Percentiles rank a stretch among this genome's conserved stretches.
Evolutionary conservation across 2,888 invertebrate genomes (phyloP).

Genomic region (Mesochorus sp.): DNA sequence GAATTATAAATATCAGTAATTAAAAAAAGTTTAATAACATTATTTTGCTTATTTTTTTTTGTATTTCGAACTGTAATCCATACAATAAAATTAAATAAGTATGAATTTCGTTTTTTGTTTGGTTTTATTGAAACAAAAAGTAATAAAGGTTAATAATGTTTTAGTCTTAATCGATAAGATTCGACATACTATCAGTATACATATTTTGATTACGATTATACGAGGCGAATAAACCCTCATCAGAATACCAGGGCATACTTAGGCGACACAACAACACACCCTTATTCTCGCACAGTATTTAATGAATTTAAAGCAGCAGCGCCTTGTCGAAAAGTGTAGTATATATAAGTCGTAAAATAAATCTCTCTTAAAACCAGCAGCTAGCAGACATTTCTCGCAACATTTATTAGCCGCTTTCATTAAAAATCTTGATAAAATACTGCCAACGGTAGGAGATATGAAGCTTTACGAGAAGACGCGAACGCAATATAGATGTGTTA

Average conservation of each 20-base stretch:
- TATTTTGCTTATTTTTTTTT: too few species aligned
- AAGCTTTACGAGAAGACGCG: constrained; percentile 57
- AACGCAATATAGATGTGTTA: constrained; percentile 20
- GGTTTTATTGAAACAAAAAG: too few species aligned
- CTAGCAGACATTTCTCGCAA: constrained; percentile 66
- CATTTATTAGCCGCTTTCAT: constrained; percentile 74
- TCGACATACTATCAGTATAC: too few species aligned
- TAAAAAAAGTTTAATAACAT: too few species aligned
- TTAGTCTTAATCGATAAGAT: too few species aligned
- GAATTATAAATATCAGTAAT: too few species aligned
- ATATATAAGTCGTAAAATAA: constrained; percentile 68
- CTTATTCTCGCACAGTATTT: constrained; percentile 36
- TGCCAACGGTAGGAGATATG: constrained; percentile 45
- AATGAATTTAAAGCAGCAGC: constrained; percentile 72
- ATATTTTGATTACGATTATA: background rate
- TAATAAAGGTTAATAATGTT: too few species aligned
- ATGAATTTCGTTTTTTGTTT: too few species aligned
- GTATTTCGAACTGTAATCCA: too few species aligned
- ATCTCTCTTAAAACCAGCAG: constrained; percentile 66
- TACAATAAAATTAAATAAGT: too few species aligned
- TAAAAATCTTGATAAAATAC: constrained; percentile 73
- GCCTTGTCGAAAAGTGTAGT: constrained; percentile 73
- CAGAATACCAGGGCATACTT: background rate
- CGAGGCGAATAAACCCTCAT: background rate
- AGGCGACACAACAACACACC: constrained; percentile 7